phyloP scores from a whole-genome alignment of 1,140 invertebrate genomes.

The Nebria ingens region DNA sequence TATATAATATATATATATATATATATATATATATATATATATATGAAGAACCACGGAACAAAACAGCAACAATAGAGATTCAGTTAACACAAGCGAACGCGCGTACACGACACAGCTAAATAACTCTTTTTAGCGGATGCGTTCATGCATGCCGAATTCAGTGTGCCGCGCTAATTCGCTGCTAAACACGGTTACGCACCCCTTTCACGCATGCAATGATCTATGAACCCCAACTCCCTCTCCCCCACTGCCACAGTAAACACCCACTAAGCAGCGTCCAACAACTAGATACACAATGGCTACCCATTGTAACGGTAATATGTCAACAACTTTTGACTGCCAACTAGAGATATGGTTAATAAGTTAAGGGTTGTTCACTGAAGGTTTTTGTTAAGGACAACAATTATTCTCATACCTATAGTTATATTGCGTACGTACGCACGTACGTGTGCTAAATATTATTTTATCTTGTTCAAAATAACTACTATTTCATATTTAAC shows the following conservation, averaged over 20 bases:
- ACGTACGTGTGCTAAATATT: too few species aligned
- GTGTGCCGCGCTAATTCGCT: slow-evolving; percentile 3
- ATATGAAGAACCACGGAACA: too few species aligned
- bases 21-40: too few species aligned
- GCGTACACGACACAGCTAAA: not conserved
- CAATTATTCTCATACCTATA: too few species aligned
- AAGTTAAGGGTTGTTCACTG: slow-evolving; percentile 3
- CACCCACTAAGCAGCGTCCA: not conserved
- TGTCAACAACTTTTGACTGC: slow-evolving; percentile 6
- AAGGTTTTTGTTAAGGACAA: not conserved
- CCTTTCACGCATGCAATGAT: not conserved
- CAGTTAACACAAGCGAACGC: slow-evolving; percentile 9
- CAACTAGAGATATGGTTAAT: slow-evolving; percentile 6
- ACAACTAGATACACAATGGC: slow-evolving; percentile 1
- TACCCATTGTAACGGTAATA: slow-evolving; percentile 3
- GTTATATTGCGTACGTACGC: too few species aligned
- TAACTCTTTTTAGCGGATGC: slow-evolving; percentile 5
- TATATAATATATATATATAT: too few species aligned
- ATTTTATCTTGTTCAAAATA: too few species aligned
- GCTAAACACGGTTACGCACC: not conserved
- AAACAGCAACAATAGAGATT: too few species aligned
- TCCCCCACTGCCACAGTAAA: not conserved
- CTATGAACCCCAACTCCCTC: not conserved
- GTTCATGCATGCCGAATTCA: slow-evolving; percentile 9
- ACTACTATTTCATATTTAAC: too few species aligned